A percentile compares a stretch with the other conserved stretches of the same genome.
These are phyloP conservation scores for Phaethornis superciliosus DNA, from an alignment of 2,113 vertebrate species.

Conservation along the genomic window DNA sequence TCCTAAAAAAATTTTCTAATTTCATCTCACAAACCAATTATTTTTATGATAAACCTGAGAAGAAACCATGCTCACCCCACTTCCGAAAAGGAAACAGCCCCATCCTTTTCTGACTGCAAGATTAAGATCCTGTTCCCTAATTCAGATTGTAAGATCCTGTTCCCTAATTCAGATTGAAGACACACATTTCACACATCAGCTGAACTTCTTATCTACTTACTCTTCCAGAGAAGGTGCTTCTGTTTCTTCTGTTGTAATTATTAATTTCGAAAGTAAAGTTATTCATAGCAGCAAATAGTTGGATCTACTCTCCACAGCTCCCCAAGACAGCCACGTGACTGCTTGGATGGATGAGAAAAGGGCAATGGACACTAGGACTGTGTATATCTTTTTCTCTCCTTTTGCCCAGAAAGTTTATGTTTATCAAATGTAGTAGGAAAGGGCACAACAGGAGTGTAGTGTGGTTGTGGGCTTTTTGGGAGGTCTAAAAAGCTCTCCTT, in stretches of 20 bases:
- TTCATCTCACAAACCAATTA: not conserved
- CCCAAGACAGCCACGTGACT: not conserved
- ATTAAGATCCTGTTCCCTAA: not conserved
- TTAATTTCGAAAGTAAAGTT: not conserved
- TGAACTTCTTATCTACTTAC: not conserved
- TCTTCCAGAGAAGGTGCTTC: not conserved
- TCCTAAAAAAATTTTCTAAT: not conserved
- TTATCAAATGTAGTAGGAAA: not conserved
- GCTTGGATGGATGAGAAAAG: not conserved
- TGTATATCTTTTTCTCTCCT: not conserved
- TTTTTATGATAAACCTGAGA: not conserved
- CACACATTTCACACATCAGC: not conserved
- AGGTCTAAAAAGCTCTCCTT: not conserved
- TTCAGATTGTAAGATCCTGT: not conserved
- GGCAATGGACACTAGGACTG: not conserved
- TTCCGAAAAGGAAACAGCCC: not conserved
- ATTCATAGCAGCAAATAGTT: not conserved
- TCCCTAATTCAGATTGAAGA: not conserved
- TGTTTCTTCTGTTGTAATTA: not conserved
- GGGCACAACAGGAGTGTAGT: not conserved
- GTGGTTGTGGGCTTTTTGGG: not conserved
- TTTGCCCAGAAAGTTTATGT: not conserved
- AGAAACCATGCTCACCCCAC: not conserved
- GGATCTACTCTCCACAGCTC: not conserved
- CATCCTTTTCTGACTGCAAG: not conserved